Evolutionary conservation across 2,113 vertebrate species (phyloP).

Genomic region (Mellivora capensis): DNA sequence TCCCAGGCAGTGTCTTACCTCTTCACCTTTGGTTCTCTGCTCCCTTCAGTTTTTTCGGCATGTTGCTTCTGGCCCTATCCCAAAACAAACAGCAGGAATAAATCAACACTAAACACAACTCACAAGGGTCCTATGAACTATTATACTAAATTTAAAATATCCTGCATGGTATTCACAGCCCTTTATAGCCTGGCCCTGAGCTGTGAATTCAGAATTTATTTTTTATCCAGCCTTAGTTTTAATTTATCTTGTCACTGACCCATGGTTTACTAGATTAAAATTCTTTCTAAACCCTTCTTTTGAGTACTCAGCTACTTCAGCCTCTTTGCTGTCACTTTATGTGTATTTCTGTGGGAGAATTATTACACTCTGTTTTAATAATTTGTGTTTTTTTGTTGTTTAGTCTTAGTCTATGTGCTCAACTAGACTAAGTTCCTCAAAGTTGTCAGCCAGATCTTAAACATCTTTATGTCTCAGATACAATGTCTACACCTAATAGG

Average conservation of each 20-base stretch:
- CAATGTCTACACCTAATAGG: background rate
- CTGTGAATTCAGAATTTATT: constrained; percentile 16
- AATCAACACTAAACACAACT: background rate
- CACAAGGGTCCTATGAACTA: background rate
- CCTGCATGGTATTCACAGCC: background rate
- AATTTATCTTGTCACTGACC: background rate
- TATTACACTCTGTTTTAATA: background rate
- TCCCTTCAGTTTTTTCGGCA: background rate
- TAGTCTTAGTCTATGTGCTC: background rate
- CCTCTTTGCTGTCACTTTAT: background rate
- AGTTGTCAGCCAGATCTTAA: background rate
- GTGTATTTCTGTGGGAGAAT: background rate
- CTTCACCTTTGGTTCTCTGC: background rate
- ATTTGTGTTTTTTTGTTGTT: background rate
- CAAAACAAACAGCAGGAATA: background rate
- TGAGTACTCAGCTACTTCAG: background rate
- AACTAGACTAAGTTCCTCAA: background rate
- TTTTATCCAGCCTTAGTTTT: background rate
- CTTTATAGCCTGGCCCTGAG: background rate
- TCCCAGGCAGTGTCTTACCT: background rate
- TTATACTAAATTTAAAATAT: background rate
- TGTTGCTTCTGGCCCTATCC: background rate
- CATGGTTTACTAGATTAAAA: background rate
- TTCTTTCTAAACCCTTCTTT: background rate
- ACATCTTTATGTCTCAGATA: background rate